phyloP scores from a whole-genome alignment of 2,888 invertebrate species.

The Melikaiella ostensackeni region DNA sequence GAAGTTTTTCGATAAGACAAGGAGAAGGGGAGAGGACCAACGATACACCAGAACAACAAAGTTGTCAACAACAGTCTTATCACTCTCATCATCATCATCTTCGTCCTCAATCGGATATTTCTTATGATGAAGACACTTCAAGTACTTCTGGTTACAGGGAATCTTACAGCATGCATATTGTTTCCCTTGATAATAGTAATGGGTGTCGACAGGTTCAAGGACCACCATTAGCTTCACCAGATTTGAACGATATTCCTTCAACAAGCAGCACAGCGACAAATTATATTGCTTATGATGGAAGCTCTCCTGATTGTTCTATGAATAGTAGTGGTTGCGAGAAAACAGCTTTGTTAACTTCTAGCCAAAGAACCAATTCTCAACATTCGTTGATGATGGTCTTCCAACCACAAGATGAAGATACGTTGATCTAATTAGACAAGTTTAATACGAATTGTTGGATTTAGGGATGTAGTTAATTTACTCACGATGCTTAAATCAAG shows the following conservation, averaged over 20 bases:
- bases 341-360: conserved; percentile 82
- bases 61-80: conserved; percentile 57
- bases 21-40: conserved; percentile 62
- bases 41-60: conserved; percentile 54
- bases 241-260: conserved; percentile 80
- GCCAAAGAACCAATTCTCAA: conserved; percentile 83
- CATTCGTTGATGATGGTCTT: conserved; percentile 87
- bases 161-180: conserved; percentile 83
- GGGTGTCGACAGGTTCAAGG: conserved; percentile 44
- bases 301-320: conserved; percentile 81
- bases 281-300: conserved; percentile 79
- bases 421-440: conserved; percentile 82
- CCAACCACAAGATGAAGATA: conserved; percentile 91
- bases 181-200: conserved; percentile 79
- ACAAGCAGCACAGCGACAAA: conserved; percentile 75
- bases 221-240: conserved; percentile 83
- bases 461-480: no score
- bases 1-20: conserved; percentile 61
- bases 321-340: conserved; percentile 81
- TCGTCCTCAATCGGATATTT: conserved; percentile 82
- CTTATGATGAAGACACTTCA: conserved; percentile 88
- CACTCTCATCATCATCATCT: conserved; percentile 59
- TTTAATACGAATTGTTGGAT: neutral
- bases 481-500: neutral
- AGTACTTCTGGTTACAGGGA: conserved; percentile 91